A percentile compares a stretch with the other conserved stretches of the same genome.
These are phyloP conservation scores for Spheniscus humboldti DNA, from an alignment of 2,797 vertebrate genomes.

Conservation along the genomic window DNA sequence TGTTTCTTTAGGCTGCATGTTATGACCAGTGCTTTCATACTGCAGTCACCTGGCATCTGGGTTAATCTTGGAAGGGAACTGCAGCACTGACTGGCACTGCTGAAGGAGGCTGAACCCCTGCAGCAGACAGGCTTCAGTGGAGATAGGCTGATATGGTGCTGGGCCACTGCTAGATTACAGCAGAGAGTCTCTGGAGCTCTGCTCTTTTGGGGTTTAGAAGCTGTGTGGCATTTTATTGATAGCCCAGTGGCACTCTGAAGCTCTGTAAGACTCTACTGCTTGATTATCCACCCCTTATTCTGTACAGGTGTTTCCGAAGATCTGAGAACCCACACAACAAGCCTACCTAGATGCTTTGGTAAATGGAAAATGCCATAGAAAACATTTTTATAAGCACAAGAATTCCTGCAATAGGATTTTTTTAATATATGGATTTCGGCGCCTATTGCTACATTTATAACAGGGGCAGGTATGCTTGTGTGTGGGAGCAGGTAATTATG, in stretches of 20 bases:
- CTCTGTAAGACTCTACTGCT: neutral
- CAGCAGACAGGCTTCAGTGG: neutral
- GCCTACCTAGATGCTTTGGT: neutral
- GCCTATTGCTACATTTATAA: neutral
- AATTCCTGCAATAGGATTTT: neutral
- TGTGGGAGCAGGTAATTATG: neutral
- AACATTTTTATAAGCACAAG: neutral
- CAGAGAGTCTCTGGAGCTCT: neutral
- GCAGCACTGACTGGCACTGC: neutral
- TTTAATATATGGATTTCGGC: neutral
- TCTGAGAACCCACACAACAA: neutral
- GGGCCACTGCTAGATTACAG: neutral
- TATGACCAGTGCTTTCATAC: neutral
- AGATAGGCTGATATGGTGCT: neutral
- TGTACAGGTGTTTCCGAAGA: neutral
- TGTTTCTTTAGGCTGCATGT: neutral
- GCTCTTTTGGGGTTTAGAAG: neutral
- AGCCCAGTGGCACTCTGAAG: neutral
- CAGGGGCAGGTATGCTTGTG: neutral
- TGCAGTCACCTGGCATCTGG: neutral
- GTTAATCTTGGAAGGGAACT: neutral
- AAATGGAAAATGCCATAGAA: neutral
- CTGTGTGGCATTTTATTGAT: neutral
- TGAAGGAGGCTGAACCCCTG: neutral
- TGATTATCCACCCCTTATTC: neutral